Evolutionary conservation across 23 tunicate species (phyloP).

Genomic region (Ascidia mentula): DNA sequence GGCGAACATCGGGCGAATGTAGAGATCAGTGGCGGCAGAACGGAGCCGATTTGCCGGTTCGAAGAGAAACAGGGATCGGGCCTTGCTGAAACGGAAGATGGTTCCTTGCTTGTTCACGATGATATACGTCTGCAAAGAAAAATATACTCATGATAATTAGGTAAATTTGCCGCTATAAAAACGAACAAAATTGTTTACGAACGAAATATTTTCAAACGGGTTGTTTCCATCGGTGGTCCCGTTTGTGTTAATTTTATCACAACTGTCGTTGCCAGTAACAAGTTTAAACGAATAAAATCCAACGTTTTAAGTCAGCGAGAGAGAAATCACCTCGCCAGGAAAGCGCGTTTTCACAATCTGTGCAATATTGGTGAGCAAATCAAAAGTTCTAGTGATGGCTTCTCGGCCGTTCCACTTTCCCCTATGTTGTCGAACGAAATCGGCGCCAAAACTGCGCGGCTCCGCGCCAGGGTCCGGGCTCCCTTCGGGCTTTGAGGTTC

Average conservation of each 20-base stretch:
- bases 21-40: slow-evolving; percentile 46
- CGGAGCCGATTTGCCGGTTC: slow-evolving; percentile 47
- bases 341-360: slow-evolving; percentile 1
- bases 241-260: too few relatives aligned
- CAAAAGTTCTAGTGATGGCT: slow-evolving; percentile 13
- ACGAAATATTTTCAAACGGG: too few relatives aligned
- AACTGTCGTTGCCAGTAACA: too few relatives aligned
- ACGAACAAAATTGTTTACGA: too few relatives aligned
- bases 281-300: too few relatives aligned
- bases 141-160: too few relatives aligned
- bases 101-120: slow-evolving; percentile 78
- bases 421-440: not conserved
- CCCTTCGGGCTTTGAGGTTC: not conserved
- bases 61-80: slow-evolving; percentile 73
- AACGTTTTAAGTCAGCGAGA: slow-evolving; percentile 71
- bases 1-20: slow-evolving; percentile 70
- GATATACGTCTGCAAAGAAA: slow-evolving; percentile 62
- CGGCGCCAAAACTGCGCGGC: not conserved
- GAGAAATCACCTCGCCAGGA: slow-evolving; percentile 7
- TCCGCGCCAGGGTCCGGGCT: not conserved
- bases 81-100: slow-evolving; percentile 86
- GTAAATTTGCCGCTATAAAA: too few relatives aligned
- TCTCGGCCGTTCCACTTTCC: slow-evolving; percentile 19
- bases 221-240: too few relatives aligned
- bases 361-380: not conserved